Conservation (phyloP, 1,140 invertebrate species). For the Euura lappo region DNA sequence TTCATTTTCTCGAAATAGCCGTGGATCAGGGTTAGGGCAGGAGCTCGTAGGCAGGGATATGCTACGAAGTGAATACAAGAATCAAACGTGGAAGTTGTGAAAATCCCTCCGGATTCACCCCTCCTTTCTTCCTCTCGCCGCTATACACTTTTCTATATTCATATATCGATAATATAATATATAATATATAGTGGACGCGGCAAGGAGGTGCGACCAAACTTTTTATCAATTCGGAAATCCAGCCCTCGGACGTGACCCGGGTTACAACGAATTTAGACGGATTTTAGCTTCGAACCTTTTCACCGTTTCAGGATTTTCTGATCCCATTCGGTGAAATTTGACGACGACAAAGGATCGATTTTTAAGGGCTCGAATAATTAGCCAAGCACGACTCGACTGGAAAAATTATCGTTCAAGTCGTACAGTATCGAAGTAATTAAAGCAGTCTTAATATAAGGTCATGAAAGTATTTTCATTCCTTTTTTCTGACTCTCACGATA, state of each 20-base stretch:
- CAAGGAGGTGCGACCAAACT: background rate
- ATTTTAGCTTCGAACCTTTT: too few relatives aligned
- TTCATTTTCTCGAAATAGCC: too few relatives aligned
- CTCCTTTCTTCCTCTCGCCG: background rate
- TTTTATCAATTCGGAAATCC: constrained; percentile 7
- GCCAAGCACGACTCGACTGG: too few relatives aligned
- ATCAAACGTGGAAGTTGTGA: background rate
- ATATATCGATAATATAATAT: constrained; percentile 8
- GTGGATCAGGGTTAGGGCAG: too few relatives aligned
- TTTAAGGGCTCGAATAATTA: background rate
- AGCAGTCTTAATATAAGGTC: too few relatives aligned
- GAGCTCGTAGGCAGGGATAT: too few relatives aligned
- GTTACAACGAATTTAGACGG: background rate
- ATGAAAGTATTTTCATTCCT: too few relatives aligned
- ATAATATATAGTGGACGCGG: background rate
- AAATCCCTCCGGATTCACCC: background rate
- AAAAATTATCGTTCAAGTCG: too few relatives aligned
- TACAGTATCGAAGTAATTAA: too few relatives aligned
- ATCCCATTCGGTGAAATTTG: background rate
- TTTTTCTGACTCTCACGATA: too few relatives aligned
- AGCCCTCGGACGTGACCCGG: background rate
- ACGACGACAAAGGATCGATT: background rate
- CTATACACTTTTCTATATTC: background rate
- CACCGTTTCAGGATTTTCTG: too few relatives aligned
- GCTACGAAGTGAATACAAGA: constrained; percentile 1